phyloP scores from a whole-genome alignment of 2,797 vertebrate genomes.

The Lophotriccus pileatus region DNA sequence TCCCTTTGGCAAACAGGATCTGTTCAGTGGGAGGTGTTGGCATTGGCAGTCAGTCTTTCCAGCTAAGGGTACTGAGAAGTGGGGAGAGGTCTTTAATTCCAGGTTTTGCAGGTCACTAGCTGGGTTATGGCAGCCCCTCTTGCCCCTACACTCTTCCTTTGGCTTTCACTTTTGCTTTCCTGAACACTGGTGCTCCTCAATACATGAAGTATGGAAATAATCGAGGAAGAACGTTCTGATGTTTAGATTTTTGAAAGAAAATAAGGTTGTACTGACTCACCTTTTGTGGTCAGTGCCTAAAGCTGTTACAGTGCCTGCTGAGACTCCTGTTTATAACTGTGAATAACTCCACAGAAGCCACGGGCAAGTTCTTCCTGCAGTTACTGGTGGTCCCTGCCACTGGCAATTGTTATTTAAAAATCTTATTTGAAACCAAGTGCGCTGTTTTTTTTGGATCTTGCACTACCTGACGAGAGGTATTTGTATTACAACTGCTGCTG shows the following conservation, averaged over 20 bases:
- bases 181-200: neutral
- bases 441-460: neutral
- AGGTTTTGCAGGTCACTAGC: rapidly evolving
- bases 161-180: neutral
- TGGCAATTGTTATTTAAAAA: neutral
- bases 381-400: neutral
- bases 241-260: neutral
- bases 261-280: neutral
- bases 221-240: neutral
- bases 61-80: neutral
- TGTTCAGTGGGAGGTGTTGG: neutral
- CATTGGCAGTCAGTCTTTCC: neutral
- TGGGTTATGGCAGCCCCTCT: neutral
- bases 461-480: rapidly evolving
- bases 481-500: neutral
- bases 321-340: neutral
- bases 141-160: neutral
- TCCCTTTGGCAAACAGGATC: neutral
- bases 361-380: neutral
- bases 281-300: neutral
- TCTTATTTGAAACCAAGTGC: neutral
- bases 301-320: rapidly evolving
- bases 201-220: neutral
- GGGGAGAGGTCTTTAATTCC: neutral
- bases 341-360: neutral